These are phyloP conservation scores for Macrobrachium nipponense DNA, from an alignment of 1,140 invertebrate species.

Conservation along the genomic window DNA sequence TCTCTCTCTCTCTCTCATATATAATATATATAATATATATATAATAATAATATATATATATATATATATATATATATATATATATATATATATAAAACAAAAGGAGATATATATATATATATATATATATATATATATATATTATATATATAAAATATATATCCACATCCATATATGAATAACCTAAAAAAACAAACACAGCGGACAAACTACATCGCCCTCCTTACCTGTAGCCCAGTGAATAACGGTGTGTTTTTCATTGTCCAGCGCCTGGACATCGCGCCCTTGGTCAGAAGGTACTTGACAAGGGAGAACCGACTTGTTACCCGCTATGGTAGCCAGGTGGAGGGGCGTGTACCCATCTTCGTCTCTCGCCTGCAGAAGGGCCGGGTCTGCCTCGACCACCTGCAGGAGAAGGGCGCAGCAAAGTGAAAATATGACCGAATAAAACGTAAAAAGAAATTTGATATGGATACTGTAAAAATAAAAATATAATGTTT, in stretches of 20 bases:
- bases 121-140: no score
- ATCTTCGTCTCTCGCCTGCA: constrained; percentile 88
- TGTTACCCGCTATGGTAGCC: constrained; percentile 87
- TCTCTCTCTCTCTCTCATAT: no score
- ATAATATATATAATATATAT: no score
- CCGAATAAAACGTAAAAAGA: neutral
- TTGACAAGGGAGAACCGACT: constrained; percentile 84
- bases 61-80: neutral
- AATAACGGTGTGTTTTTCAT: constrained; percentile 94
- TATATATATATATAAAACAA: neutral
- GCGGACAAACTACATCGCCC: neutral
- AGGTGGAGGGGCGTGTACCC: constrained; percentile 94
- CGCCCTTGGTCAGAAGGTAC: constrained; percentile 82
- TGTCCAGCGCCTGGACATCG: constrained; percentile 88
- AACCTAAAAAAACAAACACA: neutral
- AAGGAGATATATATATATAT: neutral
- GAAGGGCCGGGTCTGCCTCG: constrained; percentile 79
- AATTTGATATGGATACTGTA: no score
- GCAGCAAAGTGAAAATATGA: neutral
- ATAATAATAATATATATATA: no score
- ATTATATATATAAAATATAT: neutral
- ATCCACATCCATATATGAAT: neutral
- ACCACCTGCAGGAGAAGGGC: constrained; percentile 67
- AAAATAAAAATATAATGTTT: no score
- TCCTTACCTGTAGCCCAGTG: constrained; percentile 96